Evolutionary conservation across 1,140 invertebrate species (phyloP).

Genomic region (Adelges cooleyi): DNA sequence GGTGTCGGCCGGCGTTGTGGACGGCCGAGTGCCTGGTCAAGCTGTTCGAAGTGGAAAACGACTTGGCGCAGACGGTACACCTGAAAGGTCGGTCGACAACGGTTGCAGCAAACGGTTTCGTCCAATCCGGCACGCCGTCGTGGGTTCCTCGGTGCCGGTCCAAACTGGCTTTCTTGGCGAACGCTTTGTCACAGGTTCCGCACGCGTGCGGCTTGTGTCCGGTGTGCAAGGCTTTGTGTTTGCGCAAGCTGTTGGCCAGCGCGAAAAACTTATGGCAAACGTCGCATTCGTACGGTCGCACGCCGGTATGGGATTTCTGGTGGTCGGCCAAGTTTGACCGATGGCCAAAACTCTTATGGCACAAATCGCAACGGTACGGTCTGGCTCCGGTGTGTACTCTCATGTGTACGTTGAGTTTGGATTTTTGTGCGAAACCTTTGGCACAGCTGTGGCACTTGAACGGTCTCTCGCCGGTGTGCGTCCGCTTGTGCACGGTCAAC

Average conservation of each 20-base stretch:
- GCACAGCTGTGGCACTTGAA: slow-evolving; percentile 43
- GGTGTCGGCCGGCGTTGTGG: slow-evolving; percentile 69
- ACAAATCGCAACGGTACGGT: slow-evolving; percentile 41
- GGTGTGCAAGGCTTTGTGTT: slow-evolving; percentile 58
- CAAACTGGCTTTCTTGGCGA: slow-evolving; percentile 45
- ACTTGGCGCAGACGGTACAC: slow-evolving; percentile 1
- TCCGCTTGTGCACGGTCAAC: slow-evolving; percentile 42
- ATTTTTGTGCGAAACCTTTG: slow-evolving; percentile 41
- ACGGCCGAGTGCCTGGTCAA: slow-evolving; percentile 5
- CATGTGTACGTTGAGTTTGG: slow-evolving; percentile 30
- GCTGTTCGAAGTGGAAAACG: not conserved
- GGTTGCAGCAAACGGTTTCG: not conserved
- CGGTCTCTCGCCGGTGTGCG: slow-evolving; percentile 49
- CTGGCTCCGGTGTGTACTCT: slow-evolving; percentile 33
- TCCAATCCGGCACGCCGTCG: slow-evolving; percentile 40
- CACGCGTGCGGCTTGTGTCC: slow-evolving; percentile 43
- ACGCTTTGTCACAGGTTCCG: slow-evolving; percentile 36
- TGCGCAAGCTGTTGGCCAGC: slow-evolving; percentile 52
- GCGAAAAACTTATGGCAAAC: slow-evolving; percentile 40
- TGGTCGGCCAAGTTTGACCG: slow-evolving; percentile 22
- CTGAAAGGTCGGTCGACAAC: not conserved
- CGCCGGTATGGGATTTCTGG: slow-evolving; percentile 34
- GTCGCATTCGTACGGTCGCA: slow-evolving; percentile 40
- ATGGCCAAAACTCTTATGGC: slow-evolving; percentile 8
- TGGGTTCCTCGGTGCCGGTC: slow-evolving; percentile 69